Conservation (phyloP, 2,888 invertebrate genomes). For the Stegophylla sp. region DNA sequence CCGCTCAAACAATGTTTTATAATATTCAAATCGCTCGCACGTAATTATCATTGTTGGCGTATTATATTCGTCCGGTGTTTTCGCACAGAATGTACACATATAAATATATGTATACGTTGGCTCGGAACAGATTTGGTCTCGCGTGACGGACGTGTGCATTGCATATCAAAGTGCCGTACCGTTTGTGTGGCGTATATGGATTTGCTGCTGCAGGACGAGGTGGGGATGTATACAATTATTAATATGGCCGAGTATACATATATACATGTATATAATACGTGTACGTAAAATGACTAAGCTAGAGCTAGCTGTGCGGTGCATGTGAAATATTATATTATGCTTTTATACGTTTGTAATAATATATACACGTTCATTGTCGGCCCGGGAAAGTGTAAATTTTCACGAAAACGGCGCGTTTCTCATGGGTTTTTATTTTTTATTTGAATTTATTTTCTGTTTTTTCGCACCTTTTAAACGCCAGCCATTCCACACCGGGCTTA, state of each 20-base stretch:
- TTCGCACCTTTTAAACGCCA: not conserved
- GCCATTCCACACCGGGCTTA: not conserved
- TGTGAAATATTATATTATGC: not conserved
- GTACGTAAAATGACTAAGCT: constrained; percentile 5
- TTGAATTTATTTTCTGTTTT: not conserved
- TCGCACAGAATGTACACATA: not conserved
- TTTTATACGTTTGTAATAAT: no score
- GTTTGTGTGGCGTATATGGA: not conserved
- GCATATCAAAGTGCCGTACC: constrained; percentile 36
- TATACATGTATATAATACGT: no score
- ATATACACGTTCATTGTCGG: not conserved
- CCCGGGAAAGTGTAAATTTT: not conserved
- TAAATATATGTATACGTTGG: not conserved
- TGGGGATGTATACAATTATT: not conserved
- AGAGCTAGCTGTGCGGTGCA: not conserved
- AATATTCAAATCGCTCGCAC: constrained; percentile 2
- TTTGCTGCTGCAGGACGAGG: not conserved
- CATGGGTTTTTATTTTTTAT: constrained; percentile 3
- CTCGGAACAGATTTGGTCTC: constrained; percentile 21
- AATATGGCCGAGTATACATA: not conserved
- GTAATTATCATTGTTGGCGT: not conserved
- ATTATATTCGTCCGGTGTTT: not conserved
- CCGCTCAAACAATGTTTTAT: not conserved
- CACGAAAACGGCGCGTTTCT: constrained; percentile 20
- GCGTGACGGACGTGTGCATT: constrained; percentile 41